Evolutionary conservation across 2,797 vertebrate genomes (phyloP).

Genomic region (Sciurus carolinensis): DNA sequence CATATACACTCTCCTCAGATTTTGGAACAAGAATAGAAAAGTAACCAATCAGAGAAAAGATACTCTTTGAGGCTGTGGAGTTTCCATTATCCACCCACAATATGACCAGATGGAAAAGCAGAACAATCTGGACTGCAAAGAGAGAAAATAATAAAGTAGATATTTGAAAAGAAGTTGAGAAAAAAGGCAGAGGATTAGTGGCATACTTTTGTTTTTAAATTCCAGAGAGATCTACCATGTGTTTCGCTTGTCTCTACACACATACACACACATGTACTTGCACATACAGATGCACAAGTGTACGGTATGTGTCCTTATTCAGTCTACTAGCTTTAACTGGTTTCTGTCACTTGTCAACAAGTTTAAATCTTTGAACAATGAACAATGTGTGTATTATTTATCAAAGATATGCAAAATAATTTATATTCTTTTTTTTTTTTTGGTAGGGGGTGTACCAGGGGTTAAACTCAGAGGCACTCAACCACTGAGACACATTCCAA

Average conservation of each 20-base stretch:
- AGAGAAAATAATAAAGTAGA: not conserved
- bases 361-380: not conserved
- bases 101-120: not conserved
- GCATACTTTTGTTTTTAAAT: not conserved
- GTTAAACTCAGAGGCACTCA: too few species aligned
- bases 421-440: not conserved
- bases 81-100: not conserved
- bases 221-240: not conserved
- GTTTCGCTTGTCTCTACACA: not conserved
- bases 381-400: conserved; percentile 37
- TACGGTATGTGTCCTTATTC: not conserved
- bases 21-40: not conserved
- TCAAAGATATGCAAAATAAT: not conserved
- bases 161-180: not conserved
- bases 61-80: not conserved
- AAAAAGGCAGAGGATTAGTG: not conserved
- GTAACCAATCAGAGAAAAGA: not conserved
- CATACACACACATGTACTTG: not conserved
- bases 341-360: conserved; percentile 2
- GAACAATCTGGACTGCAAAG: not conserved
- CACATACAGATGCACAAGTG: not conserved
- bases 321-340: conserved; percentile 2
- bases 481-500: too few species aligned
- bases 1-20: not conserved
- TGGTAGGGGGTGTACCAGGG: too few species aligned